Evolutionary conservation across 2,888 invertebrate genomes (phyloP).

Genomic region (Agrotis segetum): DNA sequence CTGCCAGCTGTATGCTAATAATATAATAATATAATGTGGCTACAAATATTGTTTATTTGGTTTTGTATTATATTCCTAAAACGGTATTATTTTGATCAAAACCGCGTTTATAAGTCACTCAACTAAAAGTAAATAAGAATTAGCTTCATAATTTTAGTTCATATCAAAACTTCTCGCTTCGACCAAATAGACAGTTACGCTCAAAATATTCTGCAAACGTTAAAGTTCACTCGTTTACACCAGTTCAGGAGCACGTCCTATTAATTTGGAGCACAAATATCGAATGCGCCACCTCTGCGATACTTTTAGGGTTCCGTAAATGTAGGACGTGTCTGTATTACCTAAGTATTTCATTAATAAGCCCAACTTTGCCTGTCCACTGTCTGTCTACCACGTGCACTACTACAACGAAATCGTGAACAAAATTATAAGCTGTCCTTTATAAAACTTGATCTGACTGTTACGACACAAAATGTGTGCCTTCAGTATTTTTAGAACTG

Average conservation of each 20-base stretch:
- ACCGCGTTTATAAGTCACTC: neutral
- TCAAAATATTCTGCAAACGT: constrained; percentile 37
- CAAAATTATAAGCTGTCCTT: too few relatives aligned
- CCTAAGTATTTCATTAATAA: neutral
- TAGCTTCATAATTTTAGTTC: neutral
- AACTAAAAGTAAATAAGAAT: neutral
- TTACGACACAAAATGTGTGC: too few relatives aligned
- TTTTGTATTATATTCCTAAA: neutral
- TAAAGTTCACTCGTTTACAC: constrained; percentile 36
- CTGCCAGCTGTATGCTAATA: neutral
- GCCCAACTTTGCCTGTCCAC: neutral
- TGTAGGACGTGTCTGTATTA: neutral
- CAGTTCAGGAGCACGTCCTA: constrained; percentile 31
- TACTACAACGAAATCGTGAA: too few relatives aligned
- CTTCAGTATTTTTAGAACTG: neutral
- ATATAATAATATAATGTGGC: neutral
- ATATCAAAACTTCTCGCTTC: neutral
- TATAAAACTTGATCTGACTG: too few relatives aligned
- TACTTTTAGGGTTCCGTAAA: constrained; percentile 28
- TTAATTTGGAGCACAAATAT: constrained; percentile 57
- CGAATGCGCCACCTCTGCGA: constrained; percentile 36
- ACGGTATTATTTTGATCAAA: neutral
- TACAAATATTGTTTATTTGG: neutral
- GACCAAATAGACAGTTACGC: neutral
- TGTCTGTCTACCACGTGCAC: neutral